phyloP scores from a whole-genome alignment of 2,113 vertebrate genomes.

The Takifugu bimaculatus region DNA sequence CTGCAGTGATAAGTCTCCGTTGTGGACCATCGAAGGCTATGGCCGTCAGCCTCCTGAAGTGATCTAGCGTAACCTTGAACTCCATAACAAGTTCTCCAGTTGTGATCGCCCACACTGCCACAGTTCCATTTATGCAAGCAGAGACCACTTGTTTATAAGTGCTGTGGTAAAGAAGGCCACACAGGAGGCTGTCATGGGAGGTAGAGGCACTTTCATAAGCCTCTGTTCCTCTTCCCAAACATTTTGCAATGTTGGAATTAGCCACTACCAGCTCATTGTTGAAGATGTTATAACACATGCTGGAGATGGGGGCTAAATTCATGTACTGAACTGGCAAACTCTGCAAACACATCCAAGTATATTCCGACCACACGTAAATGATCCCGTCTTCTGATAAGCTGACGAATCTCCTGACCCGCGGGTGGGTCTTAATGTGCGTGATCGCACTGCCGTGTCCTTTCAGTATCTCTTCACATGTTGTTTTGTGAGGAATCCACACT shows the following conservation, averaged over 20 bases:
- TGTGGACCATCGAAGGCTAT: constrained; percentile 8
- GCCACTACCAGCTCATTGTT: constrained; percentile 38
- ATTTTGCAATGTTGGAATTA: constrained; percentile 6
- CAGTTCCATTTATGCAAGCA: constrained; percentile 7
- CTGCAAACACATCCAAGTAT: neutral
- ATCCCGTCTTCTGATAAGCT: constrained; percentile 11
- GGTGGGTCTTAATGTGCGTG: neutral
- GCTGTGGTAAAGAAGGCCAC: constrained; percentile 12
- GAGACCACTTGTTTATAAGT: constrained; percentile 27
- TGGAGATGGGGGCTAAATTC: neutral
- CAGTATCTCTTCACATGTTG: accelerated
- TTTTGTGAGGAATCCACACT: neutral
- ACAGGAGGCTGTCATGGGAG: constrained; percentile 17
- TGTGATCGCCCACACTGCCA: constrained; percentile 19
- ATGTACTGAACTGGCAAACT: neutral
- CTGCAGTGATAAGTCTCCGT: constrained; percentile 6
- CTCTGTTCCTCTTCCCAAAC: constrained; percentile 28
- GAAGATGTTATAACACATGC: constrained; percentile 4
- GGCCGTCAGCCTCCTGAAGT: neutral
- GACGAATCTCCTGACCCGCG: neutral
- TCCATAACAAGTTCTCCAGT: neutral
- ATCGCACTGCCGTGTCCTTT: constrained; percentile 4
- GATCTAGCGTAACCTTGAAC: neutral
- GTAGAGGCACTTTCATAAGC: neutral
- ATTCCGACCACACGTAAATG: neutral